Evolutionary conservation across 2,797 vertebrate genomes (phyloP).

Genomic region (Spheniscus humboldti): DNA sequence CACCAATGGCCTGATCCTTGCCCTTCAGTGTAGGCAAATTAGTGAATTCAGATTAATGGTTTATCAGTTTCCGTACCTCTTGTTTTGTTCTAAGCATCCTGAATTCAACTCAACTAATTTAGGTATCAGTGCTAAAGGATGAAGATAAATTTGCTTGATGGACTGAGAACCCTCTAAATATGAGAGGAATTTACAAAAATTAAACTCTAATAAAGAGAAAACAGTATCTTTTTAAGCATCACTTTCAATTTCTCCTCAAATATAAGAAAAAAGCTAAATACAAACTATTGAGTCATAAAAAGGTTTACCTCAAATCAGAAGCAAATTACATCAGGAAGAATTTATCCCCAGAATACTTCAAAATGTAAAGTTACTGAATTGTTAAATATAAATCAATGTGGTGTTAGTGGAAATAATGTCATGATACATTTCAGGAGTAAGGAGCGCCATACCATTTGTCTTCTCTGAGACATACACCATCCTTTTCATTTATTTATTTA

Average conservation of each 20-base stretch:
- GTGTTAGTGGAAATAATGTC: neutral
- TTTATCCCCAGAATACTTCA: neutral
- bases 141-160: neutral
- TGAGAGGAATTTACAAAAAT: neutral
- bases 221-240: neutral
- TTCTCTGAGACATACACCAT: neutral
- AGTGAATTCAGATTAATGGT: neutral
- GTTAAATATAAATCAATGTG: neutral
- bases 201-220: neutral
- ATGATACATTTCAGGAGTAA: neutral
- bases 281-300: neutral
- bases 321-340: neutral
- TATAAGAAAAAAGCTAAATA: neutral
- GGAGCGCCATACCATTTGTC: neutral
- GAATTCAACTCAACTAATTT: neutral
- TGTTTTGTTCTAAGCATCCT: neutral
- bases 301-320: neutral
- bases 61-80: neutral
- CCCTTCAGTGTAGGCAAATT: neutral
- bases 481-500: neutral
- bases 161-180: neutral
- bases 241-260: neutral
- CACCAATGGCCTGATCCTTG: neutral
- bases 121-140: neutral
- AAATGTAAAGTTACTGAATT: neutral